phyloP scores from a whole-genome alignment of 23 tunicate species.

The Botrylloides violaceus region DNA sequence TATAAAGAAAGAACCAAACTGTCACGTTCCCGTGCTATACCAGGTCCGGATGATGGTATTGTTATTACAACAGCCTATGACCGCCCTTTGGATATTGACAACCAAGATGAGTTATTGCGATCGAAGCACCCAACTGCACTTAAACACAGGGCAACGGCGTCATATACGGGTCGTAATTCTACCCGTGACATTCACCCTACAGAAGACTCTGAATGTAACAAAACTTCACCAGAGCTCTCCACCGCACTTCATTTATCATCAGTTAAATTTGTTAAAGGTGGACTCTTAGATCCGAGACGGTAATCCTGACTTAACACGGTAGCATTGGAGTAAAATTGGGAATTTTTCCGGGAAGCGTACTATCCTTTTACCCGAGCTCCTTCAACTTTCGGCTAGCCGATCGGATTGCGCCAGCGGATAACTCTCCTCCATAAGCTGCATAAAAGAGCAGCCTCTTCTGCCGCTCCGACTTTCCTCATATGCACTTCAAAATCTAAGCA shows the following conservation, averaged over 20 bases:
- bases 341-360: slow-evolving; percentile 2
- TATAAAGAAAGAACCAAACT: slow-evolving; percentile 6
- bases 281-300: too few species aligned
- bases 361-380: too few species aligned
- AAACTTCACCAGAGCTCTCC: background rate
- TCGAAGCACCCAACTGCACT: slow-evolving; percentile 43
- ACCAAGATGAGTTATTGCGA: slow-evolving; percentile 30
- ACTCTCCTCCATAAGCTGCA: too few species aligned
- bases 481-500: too few species aligned
- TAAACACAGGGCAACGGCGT: slow-evolving; percentile 22
- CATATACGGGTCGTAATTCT: background rate
- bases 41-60: slow-evolving; percentile 62
- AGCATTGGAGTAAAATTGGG: too few species aligned
- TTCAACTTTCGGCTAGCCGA: too few species aligned
- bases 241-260: slow-evolving; percentile 3
- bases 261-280: slow-evolving; percentile 19
- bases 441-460: too few species aligned
- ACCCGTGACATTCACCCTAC: background rate
- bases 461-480: too few species aligned
- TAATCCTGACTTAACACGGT: too few species aligned
- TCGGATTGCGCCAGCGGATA: too few species aligned
- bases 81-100: slow-evolving; percentile 68
- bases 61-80: slow-evolving; percentile 73
- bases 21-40: slow-evolving; percentile 20
- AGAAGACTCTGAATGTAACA: background rate